Evolutionary conservation across 2,888 invertebrate genomes (phyloP).

Genomic region (Ellobium chinense): DNA sequence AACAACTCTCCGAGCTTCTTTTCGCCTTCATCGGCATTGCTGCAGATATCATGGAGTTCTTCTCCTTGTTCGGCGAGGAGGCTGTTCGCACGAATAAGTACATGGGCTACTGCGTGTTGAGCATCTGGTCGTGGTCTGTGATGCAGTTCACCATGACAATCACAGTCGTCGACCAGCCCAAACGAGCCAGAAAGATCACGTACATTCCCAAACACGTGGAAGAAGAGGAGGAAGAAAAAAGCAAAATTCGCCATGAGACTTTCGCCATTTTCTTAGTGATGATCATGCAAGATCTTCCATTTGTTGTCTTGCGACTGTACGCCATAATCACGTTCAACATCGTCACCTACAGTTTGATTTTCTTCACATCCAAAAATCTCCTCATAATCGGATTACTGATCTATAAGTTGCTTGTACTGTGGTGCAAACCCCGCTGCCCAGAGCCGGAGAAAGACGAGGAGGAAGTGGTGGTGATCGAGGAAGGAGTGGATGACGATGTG

Average conservation of each 20-base stretch:
- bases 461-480: background rate
- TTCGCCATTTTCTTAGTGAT: slow-evolving; percentile 80
- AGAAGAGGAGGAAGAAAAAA: background rate
- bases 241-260: slow-evolving; percentile 70
- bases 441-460: background rate
- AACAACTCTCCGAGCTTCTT: slow-evolving; percentile 78
- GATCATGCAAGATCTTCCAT: slow-evolving; percentile 80
- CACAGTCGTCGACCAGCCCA: slow-evolving; percentile 68
- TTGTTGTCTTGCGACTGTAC: slow-evolving; percentile 73
- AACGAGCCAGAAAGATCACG: slow-evolving; percentile 19
- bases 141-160: slow-evolving; percentile 77
- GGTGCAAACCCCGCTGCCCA: slow-evolving; percentile 53
- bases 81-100: slow-evolving; percentile 65
- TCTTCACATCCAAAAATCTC: slow-evolving; percentile 71
- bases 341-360: slow-evolving; percentile 70
- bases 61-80: slow-evolving; percentile 68
- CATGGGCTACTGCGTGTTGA: slow-evolving; percentile 70
- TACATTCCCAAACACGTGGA: background rate
- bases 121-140: slow-evolving; percentile 75
- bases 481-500: background rate
- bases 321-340: slow-evolving; percentile 66
- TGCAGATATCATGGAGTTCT: slow-evolving; percentile 72
- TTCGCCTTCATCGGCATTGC: slow-evolving; percentile 79
- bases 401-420: slow-evolving; percentile 58
- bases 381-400: slow-evolving; percentile 60